A percentile compares a stretch with the other conserved stretches of the same genome.
Conservation (phyloP, 1,140 invertebrate species). For the Eriocheir sinensis region DNA sequence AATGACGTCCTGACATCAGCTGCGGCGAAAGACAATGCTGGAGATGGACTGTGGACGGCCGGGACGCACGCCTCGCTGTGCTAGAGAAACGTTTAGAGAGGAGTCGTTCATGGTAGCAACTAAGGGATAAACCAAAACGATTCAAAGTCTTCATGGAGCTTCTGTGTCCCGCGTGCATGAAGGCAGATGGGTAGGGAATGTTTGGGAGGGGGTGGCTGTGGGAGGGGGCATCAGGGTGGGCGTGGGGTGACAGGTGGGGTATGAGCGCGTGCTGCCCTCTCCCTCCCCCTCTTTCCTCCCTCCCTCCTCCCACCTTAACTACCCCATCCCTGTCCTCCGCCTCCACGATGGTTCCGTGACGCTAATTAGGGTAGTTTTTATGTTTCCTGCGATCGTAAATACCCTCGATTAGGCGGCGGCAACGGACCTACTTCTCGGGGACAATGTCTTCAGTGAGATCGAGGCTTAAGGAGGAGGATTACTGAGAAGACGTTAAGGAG, state of each 20-base stretch:
- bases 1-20: slow-evolving; percentile 10
- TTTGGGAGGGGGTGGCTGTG: neutral
- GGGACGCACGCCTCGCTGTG: too few species aligned
- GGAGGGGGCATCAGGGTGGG: neutral
- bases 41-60: neutral
- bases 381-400: neutral
- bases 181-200: neutral
- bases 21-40: neutral
- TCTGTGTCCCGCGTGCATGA: neutral
- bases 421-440: neutral
- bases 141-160: neutral
- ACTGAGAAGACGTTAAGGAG: neutral
- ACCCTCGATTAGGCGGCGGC: neutral
- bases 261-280: neutral
- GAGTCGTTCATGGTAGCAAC: too few species aligned
- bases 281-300: neutral
- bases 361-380: neutral
- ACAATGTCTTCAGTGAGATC: neutral
- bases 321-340: neutral
- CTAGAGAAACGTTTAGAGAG: too few species aligned
- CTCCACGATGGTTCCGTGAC: slow-evolving; percentile 17
- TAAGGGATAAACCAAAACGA: too few species aligned
- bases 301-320: neutral
- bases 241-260: neutral
- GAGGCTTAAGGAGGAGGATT: neutral